Evolutionary conservation across 2,113 vertebrate species (phyloP), one percentile per base, ranked within the genome.

Genomic region (Coptodon bakossiorum): DNA sequence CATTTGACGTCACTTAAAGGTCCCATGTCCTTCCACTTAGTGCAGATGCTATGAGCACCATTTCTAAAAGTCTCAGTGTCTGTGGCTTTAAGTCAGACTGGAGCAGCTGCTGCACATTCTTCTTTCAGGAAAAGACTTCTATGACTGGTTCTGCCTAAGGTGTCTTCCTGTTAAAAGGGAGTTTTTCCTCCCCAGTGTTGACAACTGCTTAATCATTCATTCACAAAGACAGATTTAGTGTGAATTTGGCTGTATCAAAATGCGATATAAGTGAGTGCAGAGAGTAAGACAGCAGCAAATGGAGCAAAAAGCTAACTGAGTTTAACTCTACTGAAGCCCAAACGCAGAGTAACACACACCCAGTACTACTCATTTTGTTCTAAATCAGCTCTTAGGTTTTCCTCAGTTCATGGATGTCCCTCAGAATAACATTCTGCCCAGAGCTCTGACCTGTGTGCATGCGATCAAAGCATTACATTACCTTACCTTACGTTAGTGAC

Each of bases 81-180:
- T 19, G 43, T 76, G 43, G 71, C 43, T 50, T 8, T 76, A 76
- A 19, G 71, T 50, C 43, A 31, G 14, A 31, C 71, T 50, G 71
- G 43, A 31, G 19, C 6, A 11, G 24, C 71, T 76, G 16, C 24
- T 31, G 24, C 43, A 48, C 2, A 0, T 19, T 1, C 24, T 40
- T 24, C 40, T 78, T 66, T 50, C 43, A 78, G 24, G 43, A 50
- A 68, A 68, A 78, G 16, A 76, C 16, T 29, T 31, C 6, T 76
- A 0, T 29, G 14, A 48, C 61, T 66, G 34, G 34, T 22, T 68
- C 61, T 5, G 3, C 0, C 34, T 38, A 38, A 66, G 34, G 61
- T 66, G 10, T 66, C 61, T 68, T 68, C 61, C 61, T 22, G 61
- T 38, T 68, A 68, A 68, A 68, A 13, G 19, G 61, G 61, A 66